phyloP scores from a whole-genome alignment of 1,140 invertebrate species.

The Danaus plexippus region DNA sequence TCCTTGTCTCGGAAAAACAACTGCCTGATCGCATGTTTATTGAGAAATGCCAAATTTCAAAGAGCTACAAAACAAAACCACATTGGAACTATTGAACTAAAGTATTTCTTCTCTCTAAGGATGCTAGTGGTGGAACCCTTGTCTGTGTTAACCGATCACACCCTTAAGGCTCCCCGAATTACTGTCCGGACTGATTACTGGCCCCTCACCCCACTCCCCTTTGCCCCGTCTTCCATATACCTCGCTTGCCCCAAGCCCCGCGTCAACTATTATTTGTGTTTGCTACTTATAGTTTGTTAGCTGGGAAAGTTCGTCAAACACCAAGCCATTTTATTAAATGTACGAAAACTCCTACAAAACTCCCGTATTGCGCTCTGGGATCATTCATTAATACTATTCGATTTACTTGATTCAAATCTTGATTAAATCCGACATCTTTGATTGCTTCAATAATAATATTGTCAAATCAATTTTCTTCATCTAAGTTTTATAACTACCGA shows the following conservation, averaged over 20 bases:
- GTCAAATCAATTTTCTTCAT: conserved; percentile 19
- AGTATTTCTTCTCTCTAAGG: conserved; percentile 68
- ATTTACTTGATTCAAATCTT: conserved; percentile 43
- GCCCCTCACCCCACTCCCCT: conserved; percentile 26
- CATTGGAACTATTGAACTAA: conserved; percentile 65
- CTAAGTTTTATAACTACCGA: too few species aligned
- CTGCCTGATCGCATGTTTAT: conserved; percentile 61
- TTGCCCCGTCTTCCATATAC: conserved; percentile 22
- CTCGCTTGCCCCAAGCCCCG: conserved; percentile 37
- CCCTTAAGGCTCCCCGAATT: conserved; percentile 65
- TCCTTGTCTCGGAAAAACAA: conserved; percentile 56
- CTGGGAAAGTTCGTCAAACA: conserved; percentile 62
- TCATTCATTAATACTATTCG: conserved; percentile 50
- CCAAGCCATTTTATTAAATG: conserved; percentile 61
- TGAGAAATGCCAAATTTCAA: conserved; percentile 64
- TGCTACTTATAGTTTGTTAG: conserved; percentile 65
- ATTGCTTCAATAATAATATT: conserved; percentile 27
- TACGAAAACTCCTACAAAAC: conserved; percentile 53
- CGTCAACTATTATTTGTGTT: conserved; percentile 69
- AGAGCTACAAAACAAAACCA: conserved; percentile 69
- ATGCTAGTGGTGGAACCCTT: conserved; percentile 59
- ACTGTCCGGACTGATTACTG: conserved; percentile 65
- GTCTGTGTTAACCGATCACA: conserved; percentile 67
- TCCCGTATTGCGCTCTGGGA: conserved; percentile 54
- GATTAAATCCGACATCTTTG: conserved; percentile 38